Base-by-base conservation (phyloP, 2,888 invertebrate genomes). In the Trilocha varians region DNA sequence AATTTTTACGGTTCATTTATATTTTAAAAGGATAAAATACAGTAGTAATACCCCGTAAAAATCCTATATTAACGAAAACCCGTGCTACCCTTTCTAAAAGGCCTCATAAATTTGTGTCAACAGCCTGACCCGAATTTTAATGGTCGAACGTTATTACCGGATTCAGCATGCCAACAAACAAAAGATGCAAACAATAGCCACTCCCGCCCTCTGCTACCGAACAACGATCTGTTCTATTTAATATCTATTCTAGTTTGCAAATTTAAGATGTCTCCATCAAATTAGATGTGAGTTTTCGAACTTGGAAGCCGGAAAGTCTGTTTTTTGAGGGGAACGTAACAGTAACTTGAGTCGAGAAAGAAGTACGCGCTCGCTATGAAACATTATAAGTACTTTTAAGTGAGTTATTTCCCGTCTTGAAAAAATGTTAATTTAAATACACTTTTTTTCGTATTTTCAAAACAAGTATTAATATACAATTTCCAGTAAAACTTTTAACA, bases 51-150 rank as follows among this genome's bases (percentile, higher is more conserved):
- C 34, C 3, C 15, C 16, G 32, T 35, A 25, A 38, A 33, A 36
- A 42, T 35, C 16, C 16, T 15, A 41, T 49, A 50, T 53, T 59
- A 50, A 53, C 50, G 49, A 52, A 53, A 65, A 71, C 74, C 69
- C 59, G 66, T 59, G 63, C 60, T 62, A 64, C 63, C 65, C 66
- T 66, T 71, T 67, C 65, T 57, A 68, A 68, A 68, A 65, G 64
- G 71, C 64, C 68, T 74, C 72, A 73, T 79, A 80, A 80, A 80
- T 80, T 78, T 73, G 65, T 76, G 78, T 78, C 78, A 77, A 74
- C 76, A 70, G 65, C 71, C 70, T 73, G 77, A 75, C 79, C 78
- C 71, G 69, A 77, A 79, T 79, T 78, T 79, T 72, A 80, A 80
- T 78, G 75, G 60, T 66, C 59, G 62, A 69, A 65, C 73, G 70